A percentile compares a stretch with the other conserved stretches of the same genome.
Conservation (phyloP, 1,140 invertebrate genomes). For the Drosophila gunungcola region DNA sequence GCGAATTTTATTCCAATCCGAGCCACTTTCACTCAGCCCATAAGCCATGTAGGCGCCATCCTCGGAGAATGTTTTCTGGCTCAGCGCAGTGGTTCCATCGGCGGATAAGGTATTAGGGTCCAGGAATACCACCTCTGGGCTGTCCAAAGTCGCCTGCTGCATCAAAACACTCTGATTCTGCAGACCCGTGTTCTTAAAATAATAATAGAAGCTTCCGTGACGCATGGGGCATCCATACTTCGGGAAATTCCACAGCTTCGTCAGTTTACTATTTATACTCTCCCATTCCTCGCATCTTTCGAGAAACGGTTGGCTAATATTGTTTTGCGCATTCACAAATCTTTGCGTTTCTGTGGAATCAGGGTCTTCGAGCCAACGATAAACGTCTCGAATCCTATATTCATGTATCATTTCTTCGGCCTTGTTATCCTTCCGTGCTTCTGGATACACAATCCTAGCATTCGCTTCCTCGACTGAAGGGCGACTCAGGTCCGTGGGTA, state of each 20-base stretch:
- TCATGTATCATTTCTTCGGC: constrained; percentile 93
- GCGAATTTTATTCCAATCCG: constrained; percentile 97
- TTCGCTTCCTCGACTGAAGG: background rate
- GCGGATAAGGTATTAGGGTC: constrained; percentile 96
- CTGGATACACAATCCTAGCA: constrained; percentile 88
- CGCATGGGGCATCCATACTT: constrained; percentile 95
- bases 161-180: constrained; percentile 99
- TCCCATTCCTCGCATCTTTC: constrained; percentile 90
- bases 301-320: constrained; percentile 94
- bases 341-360: constrained; percentile 95
- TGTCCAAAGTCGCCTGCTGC: constrained; percentile 92
- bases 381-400: constrained; percentile 93
- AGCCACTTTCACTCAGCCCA: constrained; percentile 95
- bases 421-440: constrained; percentile 90
- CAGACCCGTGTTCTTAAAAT: constrained; percentile 96
- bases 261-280: constrained; percentile 91
- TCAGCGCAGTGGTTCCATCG: constrained; percentile 97
- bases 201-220: constrained; percentile 95
- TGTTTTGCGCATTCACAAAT: constrained; percentile 97
- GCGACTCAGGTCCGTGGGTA: background rate
- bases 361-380: constrained; percentile 98
- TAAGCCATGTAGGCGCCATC: constrained; percentile 96
- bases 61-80: constrained; percentile 92
- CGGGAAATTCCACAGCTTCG: constrained; percentile 97
- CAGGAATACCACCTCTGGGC: constrained; percentile 93